phyloP scores from a whole-genome alignment of 1,140 invertebrate genomes.

The Aleiodes sp. region DNA sequence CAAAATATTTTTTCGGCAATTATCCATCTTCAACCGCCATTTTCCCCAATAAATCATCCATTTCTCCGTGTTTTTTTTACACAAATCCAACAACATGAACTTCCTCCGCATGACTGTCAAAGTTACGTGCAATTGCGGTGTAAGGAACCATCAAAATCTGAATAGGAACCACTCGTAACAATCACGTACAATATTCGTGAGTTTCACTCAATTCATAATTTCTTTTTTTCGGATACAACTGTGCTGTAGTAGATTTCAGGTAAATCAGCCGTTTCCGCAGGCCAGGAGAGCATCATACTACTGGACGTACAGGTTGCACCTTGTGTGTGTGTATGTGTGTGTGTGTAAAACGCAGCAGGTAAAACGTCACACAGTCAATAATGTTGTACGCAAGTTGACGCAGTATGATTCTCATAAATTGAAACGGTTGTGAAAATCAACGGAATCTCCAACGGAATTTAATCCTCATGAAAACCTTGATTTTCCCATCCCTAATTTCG shows the following conservation, averaged over 20 bases:
- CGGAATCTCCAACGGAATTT: too few species aligned
- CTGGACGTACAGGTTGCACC: constrained; percentile 33
- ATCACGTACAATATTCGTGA: constrained; percentile 29
- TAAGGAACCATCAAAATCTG: not conserved
- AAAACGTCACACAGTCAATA: not conserved
- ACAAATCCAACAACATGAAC: not conserved
- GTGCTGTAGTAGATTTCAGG: constrained; percentile 40
- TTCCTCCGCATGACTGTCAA: too few species aligned
- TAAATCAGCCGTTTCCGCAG: constrained; percentile 50
- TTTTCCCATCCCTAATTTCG: too few species aligned
- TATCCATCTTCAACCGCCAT: too few species aligned
- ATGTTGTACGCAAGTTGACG: constrained; percentile 3
- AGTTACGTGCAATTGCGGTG: too few species aligned
- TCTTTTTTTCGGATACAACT: constrained; percentile 17
- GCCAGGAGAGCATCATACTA: constrained; percentile 49
- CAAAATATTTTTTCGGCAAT: not conserved
- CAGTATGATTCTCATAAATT: not conserved
- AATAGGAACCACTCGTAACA: not conserved
- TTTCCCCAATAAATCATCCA: too few species aligned
- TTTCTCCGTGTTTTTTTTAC: too few species aligned
- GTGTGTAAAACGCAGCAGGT: constrained; percentile 13
- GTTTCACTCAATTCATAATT: constrained; percentile 38
- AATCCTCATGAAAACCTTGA: too few species aligned
- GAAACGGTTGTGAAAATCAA: too few species aligned
- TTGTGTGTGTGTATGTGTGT: too few species aligned